These are phyloP conservation scores for Setophaga kirtlandii DNA, from an alignment of 2,113 vertebrate genomes.

Conservation along the genomic window DNA sequence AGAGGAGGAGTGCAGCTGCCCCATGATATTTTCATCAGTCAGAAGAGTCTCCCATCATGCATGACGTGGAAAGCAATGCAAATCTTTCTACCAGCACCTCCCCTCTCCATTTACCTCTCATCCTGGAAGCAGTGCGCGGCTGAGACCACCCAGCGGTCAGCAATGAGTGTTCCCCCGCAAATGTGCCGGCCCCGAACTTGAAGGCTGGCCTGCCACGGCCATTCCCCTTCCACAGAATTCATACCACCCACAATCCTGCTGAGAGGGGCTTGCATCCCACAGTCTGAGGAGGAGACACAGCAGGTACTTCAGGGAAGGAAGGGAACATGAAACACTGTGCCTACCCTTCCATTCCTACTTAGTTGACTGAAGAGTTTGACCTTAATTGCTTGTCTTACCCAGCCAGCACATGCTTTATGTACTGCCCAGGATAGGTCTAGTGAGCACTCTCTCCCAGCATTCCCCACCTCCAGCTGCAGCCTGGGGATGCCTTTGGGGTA, in stretches of 20 bases:
- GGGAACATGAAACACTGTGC: neutral
- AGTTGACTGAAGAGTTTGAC: neutral
- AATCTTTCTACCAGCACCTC: neutral
- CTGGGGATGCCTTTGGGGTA: neutral
- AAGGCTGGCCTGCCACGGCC: slow-evolving; percentile 95
- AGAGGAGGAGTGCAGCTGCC: neutral
- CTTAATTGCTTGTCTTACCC: neutral
- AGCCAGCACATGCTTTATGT: neutral
- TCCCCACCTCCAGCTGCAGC: neutral
- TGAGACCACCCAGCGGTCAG: slow-evolving; percentile 89
- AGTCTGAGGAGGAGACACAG: slow-evolving; percentile 74
- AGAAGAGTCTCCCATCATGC: neutral
- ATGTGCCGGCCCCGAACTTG: slow-evolving; percentile 86
- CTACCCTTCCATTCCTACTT: neutral
- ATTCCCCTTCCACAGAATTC: slow-evolving; percentile 85
- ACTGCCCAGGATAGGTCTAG: neutral
- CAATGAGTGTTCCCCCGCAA: slow-evolving; percentile 88
- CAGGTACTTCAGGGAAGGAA: neutral
- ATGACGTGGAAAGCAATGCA: neutral
- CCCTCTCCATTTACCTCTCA: slow-evolving; percentile 74
- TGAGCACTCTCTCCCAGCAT: neutral
- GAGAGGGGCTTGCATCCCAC: slow-evolving; percentile 83
- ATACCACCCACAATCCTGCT: slow-evolving; percentile 86
- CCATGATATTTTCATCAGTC: neutral
- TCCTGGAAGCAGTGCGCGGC: slow-evolving; percentile 94